Base-by-base conservation (phyloP, 2,888 invertebrate species). In the Mantis religiosa region DNA sequence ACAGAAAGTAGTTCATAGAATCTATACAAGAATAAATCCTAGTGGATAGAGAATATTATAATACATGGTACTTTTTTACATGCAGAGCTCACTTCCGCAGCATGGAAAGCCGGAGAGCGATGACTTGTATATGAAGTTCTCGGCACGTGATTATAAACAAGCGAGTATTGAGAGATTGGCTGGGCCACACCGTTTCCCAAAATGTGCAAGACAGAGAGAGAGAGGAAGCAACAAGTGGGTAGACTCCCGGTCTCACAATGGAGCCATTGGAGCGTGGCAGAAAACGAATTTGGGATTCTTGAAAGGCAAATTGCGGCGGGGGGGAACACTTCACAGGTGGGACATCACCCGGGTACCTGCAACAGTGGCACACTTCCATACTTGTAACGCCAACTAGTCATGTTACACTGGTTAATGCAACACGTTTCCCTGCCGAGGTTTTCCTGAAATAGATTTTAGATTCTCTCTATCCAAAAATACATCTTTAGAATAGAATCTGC, bases 241-340 rank as follows among this genome's bases (percentile, higher is more conserved):
- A 71, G 41, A 41, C 41, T 71, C 54, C 85, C 20, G 54, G 82
- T 34, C 15, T 28, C 28, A 87, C 87, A 87, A 87, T 87, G 87
- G 30, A 82, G 30, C 28, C 87, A 87, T 34, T 87, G 87, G 87
- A 87, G 87, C 87, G 87, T 30, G 82, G 82, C 87, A 34, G 54
- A 82, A 82, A 87, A 82, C 82, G 82, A 71, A 86, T 86, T 81
- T 81, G 54, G 54, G 86, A 86, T 86, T 86, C 86, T 86, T 86
- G 87, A 87, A 71, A 87, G 81, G 87, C 34, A 87, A 87, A 87
- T 87, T 87, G 82, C 87, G 41, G 47, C 82, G 82, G 41, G 85
- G 28, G 54, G 41, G 85, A 7, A 54, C 54, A 47, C 85, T 85
- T 85, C 85, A 47, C 85, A 85, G 85, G 85, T 85, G 85, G 85